Evolutionary conservation across 2,888 invertebrate species (phyloP).

Genomic region (Hyalella azteca): DNA sequence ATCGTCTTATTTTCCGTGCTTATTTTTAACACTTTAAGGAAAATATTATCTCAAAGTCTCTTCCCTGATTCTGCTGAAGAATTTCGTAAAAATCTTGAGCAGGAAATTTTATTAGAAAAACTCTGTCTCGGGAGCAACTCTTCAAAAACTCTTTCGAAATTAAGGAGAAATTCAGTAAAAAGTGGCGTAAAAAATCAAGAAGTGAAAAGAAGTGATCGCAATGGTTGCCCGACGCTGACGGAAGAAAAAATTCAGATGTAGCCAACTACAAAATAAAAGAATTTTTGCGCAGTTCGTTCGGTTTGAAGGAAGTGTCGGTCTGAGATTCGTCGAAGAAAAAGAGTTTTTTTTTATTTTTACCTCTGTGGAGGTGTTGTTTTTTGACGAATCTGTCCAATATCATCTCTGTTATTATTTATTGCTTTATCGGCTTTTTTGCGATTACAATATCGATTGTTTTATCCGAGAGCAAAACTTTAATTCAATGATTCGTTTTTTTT

Average conservation of each 20-base stretch:
- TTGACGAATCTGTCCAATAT: too few relatives aligned
- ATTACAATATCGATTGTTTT: too few relatives aligned
- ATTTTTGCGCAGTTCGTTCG: neutral
- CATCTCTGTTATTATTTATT: too few relatives aligned
- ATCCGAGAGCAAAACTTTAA: too few relatives aligned
- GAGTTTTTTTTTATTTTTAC: neutral
- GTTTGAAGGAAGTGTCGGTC: neutral
- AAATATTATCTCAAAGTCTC: too few relatives aligned
- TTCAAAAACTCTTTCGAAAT: neutral
- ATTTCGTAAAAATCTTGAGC: neutral
- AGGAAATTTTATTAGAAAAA: neutral
- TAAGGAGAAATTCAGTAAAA: neutral
- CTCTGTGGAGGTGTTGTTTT: too few relatives aligned
- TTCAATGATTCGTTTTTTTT: too few relatives aligned
- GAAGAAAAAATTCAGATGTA: conserved; percentile 9
- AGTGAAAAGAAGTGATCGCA: conserved; percentile 29
- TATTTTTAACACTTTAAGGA: too few relatives aligned
- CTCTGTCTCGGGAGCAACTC: neutral
- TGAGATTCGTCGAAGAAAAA: neutral
- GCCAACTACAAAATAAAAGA: neutral
- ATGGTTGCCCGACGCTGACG: conserved; percentile 5
- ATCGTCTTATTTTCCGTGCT: too few relatives aligned
- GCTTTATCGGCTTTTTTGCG: too few relatives aligned
- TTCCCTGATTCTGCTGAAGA: too few relatives aligned
- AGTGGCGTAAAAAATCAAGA: neutral